Conservation (phyloP, 92 coral and sea anemone genomes). For the Ricordea florida region DNA sequence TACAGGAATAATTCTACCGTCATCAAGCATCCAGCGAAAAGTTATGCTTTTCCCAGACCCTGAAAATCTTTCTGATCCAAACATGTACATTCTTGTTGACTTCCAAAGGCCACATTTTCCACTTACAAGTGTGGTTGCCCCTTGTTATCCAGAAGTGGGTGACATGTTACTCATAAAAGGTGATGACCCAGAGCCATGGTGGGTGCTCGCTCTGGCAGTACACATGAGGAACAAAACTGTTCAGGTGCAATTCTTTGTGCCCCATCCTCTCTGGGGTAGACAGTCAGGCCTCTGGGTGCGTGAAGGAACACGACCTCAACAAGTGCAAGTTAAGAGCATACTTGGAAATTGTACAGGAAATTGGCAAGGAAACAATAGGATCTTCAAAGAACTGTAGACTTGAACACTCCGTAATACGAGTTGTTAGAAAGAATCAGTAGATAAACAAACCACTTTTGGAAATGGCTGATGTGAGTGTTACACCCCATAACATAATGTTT, state of each 20-base stretch:
- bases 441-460: background rate
- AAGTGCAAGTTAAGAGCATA: background rate
- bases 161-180: slow-evolving; percentile 26
- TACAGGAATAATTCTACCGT: slow-evolving; percentile 2
- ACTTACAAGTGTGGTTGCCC: slow-evolving; percentile 10
- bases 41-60: slow-evolving; percentile 16
- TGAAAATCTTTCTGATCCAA: background rate
- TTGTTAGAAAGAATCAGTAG: background rate
- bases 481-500: no score
- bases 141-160: slow-evolving; percentile 25
- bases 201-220: slow-evolving; percentile 9
- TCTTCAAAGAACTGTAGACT: background rate
- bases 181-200: slow-evolving; percentile 36
- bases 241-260: slow-evolving; percentile 12
- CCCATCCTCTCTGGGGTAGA: slow-evolving; percentile 36
- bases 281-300: slow-evolving; percentile 24
- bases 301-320: slow-evolving; percentile 2
- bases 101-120: slow-evolving; percentile 16
- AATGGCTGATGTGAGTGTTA: background rate
- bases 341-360: slow-evolving; percentile 5
- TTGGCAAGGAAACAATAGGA: background rate
- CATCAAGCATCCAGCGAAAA: slow-evolving; percentile 4
- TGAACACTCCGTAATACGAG: background rate
- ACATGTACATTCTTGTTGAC: background rate
- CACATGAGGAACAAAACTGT: background rate